These are phyloP conservation scores for Morinoia aosen DNA, from an alignment of 2,888 invertebrate genomes.

Conservation along the genomic window DNA sequence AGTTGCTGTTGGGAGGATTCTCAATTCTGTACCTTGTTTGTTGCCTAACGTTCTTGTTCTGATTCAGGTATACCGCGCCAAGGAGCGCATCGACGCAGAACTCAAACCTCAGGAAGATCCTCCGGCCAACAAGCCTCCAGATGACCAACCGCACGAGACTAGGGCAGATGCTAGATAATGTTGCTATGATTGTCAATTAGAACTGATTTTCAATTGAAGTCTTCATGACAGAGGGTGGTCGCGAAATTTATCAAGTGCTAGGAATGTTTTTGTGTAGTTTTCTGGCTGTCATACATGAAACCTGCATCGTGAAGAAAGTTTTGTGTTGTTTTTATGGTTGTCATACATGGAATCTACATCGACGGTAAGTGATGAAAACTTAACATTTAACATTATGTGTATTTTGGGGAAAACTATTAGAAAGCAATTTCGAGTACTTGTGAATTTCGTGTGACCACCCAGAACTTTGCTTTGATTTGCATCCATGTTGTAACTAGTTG, in stretches of 20 bases:
- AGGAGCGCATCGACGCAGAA: conserved; percentile 62
- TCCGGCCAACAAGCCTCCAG: conserved; percentile 1
- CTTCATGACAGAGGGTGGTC: neutral
- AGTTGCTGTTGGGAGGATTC: no score
- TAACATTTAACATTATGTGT: neutral
- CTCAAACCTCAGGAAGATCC: conserved; percentile 51
- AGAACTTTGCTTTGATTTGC: neutral
- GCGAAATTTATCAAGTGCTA: neutral
- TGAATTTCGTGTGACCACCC: neutral
- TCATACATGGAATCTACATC: no score
- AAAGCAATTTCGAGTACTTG: neutral
- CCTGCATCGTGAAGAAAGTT: no score
- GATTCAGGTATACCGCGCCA: conserved; percentile 60
- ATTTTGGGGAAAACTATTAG: neutral
- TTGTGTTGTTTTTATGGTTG: no score
- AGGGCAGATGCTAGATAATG: conserved; percentile 13
- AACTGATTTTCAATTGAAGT: neutral
- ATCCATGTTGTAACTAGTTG: neutral
- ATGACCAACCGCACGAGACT: neutral
- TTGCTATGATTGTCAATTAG: neutral
- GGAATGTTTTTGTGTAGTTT: neutral
- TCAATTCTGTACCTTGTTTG: neutral
- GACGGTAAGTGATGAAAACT: neutral
- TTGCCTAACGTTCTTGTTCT: neutral
- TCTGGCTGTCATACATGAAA: neutral